Base-by-base conservation (phyloP, 1,140 invertebrate species). In the Platorchestia sp. region DNA sequence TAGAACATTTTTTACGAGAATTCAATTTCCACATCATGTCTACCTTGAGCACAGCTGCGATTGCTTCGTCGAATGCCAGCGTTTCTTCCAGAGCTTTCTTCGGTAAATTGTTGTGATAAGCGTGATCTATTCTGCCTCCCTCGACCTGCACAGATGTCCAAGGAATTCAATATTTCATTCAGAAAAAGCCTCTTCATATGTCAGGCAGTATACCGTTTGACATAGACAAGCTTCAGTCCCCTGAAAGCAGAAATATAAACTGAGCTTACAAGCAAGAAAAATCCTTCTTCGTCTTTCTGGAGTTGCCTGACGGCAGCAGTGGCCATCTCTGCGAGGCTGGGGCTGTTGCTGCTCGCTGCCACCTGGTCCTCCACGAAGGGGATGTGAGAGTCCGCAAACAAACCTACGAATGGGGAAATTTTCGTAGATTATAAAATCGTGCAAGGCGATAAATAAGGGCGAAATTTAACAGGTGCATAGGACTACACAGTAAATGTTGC, bases 41-140 rank as follows among this genome's bases (percentile, higher is more conserved):
- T 95, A 98, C 96, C 7, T 97, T 97, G 40, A 98, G 97, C 0
- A 98, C 98, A 36, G 97, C 97, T 96, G 98, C 97, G 19, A 99
- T 97, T 0, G 98, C 98, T 75, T 98, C 98, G 95, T 98, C 98
- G 95, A 99, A 97, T 51, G 98, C 98, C 6, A 98, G 97, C 0
- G 98, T 98, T 97, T 99, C 98, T 96, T 98, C 98, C 3, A 99
- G 97, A 0, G 98, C 98, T 95, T 98, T 97, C 95, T 98, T 98
- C 0, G 98, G 98, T 96, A 98, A 98, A 96, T 98, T 98, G 96
- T 51, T 87, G 51, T 96, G 96, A 44, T 95, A 96, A 36, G 95
- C 96, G 86, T 96, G 95, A 75, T 96, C 96, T 27, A 96, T 96
- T 95, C 98, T 97, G 16, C 98, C 98, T 45, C 98, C 98, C 47